phyloP scores from a whole-genome alignment of 2,888 invertebrate genomes.

The Mesorhabditis spiculigera region DNA sequence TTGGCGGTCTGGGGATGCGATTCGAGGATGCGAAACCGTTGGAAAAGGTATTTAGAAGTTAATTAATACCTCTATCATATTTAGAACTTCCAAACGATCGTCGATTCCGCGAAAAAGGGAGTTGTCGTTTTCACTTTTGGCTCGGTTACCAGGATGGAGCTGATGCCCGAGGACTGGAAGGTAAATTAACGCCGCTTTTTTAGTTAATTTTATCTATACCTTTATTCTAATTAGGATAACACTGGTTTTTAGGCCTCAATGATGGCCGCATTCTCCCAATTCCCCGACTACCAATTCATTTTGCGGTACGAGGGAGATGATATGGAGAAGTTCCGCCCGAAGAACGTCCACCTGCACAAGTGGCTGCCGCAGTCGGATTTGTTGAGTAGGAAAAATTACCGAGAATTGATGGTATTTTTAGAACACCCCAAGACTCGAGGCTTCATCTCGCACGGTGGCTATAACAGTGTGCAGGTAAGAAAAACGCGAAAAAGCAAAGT shows the following conservation, averaged over 20 bases:
- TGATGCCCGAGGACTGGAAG: conserved; percentile 32
- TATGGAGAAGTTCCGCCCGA: conserved; percentile 17
- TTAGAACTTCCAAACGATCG: conserved; percentile 32
- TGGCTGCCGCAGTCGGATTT: conserved; percentile 47
- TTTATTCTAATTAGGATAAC: too few species aligned
- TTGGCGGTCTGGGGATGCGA: neutral
- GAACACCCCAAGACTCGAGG: conserved; percentile 70
- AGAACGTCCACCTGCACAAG: conserved; percentile 34
- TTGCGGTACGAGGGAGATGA: conserved; percentile 33
- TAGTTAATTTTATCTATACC: too few species aligned
- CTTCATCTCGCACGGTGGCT: conserved; percentile 74
- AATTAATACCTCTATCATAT: too few species aligned
- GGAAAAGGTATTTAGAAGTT: too few species aligned
- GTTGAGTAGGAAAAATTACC: conserved; percentile 7
- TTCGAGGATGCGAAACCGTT: neutral
- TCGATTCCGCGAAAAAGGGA: conserved; percentile 27
- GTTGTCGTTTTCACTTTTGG: conserved; percentile 42
- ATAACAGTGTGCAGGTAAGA: conserved; percentile 72
- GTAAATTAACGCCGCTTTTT: too few species aligned
- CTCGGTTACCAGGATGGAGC: conserved; percentile 29
- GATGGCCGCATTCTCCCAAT: conserved; percentile 20
- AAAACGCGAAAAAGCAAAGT: too few species aligned
- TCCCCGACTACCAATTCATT: conserved; percentile 37
- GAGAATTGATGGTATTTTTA: too few species aligned
- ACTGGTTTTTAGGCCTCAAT: too few species aligned